Evolutionary conservation across 2,113 vertebrate species (phyloP), one percentile per base, ranked within the genome.

Genomic region (Halcyon malimbica): DNA sequence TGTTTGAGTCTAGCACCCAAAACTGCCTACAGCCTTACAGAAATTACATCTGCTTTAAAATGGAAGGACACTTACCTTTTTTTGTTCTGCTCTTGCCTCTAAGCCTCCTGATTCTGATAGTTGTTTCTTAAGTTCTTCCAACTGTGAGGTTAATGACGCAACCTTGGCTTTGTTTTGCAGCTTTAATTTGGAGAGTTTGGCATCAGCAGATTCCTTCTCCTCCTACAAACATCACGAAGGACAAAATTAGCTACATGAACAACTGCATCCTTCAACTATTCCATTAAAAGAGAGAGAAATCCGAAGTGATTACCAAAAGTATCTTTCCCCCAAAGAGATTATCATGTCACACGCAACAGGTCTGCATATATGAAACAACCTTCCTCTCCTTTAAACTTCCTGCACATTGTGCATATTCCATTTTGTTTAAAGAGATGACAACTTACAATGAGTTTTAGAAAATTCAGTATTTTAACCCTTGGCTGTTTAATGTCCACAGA

Each of bases 81-180:
- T 99, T 57, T 94, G 74, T 51, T 98, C 98, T 16, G 96, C 87
- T 33, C 98, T 98, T 26, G 97, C 94, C 51, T 93, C 97, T 15
- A 91, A 96, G 25, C 91, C 71, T 82, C 89, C 97, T 14, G 97
- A 91, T 18, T 46, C 90, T 26, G 97, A 79, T 26, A 98, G 90
- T 12, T 98, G 98, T 41, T 98, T 99, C 97, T 95, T 99, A 83
- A 99, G 96, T 71, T 99, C 98, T 96, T 99, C 99, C 94, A 99
- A 64, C 87, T 99, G 99, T 0, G 98, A 83, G 9, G 95, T 98
- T 81, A 99, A 96, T 2, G 99, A 99, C 3, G 98, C 98, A 83
- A 99, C 98, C 96, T 99, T 99, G 80, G 99, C 99, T 94, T 99
- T 99, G 97, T 98, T 99, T 93, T 99, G 99, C 23, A 99, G 98